phyloP scores from a whole-genome alignment of 1,140 invertebrate species.

The Drosophila bocqueti region DNA sequence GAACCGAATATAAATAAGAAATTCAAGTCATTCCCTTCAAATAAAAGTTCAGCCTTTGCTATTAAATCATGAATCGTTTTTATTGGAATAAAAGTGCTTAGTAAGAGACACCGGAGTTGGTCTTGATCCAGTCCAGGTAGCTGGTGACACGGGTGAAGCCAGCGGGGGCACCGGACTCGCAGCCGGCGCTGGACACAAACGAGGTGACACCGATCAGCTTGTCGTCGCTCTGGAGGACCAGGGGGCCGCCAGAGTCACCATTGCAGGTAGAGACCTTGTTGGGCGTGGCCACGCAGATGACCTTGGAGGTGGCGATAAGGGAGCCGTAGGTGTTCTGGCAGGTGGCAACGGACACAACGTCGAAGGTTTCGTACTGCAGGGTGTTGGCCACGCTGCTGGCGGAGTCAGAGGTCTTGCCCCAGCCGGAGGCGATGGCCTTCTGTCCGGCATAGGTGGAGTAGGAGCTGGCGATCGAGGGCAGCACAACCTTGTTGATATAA shows the following conservation, averaged over 20 bases:
- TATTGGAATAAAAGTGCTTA: slow-evolving; percentile 29
- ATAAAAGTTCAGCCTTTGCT: no score
- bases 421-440: slow-evolving; percentile 66
- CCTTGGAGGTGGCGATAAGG: slow-evolving; percentile 9
- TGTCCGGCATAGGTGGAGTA: slow-evolving; percentile 63
- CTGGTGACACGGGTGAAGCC: slow-evolving; percentile 86
- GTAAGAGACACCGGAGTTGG: slow-evolving; percentile 43
- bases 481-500: slow-evolving; percentile 37
- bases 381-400: slow-evolving; percentile 38
- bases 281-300: slow-evolving; percentile 63
- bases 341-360: slow-evolving; percentile 7
- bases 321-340: slow-evolving; percentile 51
- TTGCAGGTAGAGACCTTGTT: slow-evolving; percentile 74
- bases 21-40: no score
- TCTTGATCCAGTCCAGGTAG: slow-evolving; percentile 86
- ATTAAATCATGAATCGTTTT: slow-evolving; percentile 21
- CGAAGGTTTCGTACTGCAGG: slow-evolving; percentile 42
- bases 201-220: slow-evolving; percentile 86
- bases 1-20: not conserved
- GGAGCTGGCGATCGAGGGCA: slow-evolving; percentile 43
- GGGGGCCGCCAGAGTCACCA: slow-evolving; percentile 87
- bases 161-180: slow-evolving; percentile 84
- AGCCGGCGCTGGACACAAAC: slow-evolving; percentile 66
- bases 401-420: slow-evolving; percentile 58
- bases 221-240: slow-evolving; percentile 81